Conservation (phyloP, 2,797 vertebrate genomes). For the Darevskia mixta region DNA sequence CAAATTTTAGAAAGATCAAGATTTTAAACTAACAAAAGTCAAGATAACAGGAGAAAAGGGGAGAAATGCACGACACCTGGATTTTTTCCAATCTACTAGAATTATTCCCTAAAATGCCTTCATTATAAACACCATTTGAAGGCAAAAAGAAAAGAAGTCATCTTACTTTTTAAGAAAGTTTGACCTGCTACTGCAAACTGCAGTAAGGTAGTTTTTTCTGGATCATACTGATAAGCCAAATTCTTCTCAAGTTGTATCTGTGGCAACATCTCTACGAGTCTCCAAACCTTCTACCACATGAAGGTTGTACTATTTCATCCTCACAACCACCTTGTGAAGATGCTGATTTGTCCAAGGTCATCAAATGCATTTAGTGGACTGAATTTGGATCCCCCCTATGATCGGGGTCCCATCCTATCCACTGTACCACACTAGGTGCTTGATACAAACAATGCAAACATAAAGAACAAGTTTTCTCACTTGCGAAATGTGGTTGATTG, state of each 20-base stretch:
- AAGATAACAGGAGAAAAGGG: background rate
- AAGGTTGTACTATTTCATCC: background rate
- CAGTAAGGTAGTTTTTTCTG: background rate
- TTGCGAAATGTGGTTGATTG: constrained; percentile 99
- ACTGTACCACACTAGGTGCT: background rate
- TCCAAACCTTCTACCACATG: background rate
- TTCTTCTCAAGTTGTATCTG: background rate
- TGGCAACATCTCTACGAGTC: background rate
- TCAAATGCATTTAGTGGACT: background rate
- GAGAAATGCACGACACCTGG: background rate
- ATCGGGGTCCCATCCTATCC: background rate
- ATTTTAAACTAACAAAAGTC: background rate
- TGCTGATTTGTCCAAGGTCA: background rate
- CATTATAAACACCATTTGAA: background rate
- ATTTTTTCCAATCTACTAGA: background rate
- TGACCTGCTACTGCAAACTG: background rate
- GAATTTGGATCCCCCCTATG: background rate
- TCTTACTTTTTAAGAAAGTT: background rate
- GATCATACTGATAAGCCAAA: background rate
- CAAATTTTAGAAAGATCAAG: background rate
- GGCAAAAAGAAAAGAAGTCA: background rate
- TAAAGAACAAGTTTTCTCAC: constrained; percentile 75
- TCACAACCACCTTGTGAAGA: background rate
- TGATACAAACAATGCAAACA: constrained; percentile 6
- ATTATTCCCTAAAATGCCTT: background rate